A percentile compares a stretch with the other conserved stretches of the same genome.
Evolutionary conservation across 1,140 invertebrate species (phyloP).

Genomic region (Ctenoplectra terminalis): DNA sequence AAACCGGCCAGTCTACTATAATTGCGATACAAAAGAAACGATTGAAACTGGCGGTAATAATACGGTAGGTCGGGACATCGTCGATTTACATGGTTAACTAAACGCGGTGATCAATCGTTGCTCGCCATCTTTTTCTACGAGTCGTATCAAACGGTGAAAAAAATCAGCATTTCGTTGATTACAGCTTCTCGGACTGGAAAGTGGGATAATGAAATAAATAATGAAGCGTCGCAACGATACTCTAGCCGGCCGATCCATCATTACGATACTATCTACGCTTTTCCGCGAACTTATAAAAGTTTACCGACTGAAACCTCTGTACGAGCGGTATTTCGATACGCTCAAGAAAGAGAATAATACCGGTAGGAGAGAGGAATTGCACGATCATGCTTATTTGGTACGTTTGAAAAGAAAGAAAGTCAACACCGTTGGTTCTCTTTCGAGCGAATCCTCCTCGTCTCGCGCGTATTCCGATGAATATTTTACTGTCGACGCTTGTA

Average conservation of each 20-base stretch:
- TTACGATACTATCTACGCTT: background rate
- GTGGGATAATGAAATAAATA: background rate
- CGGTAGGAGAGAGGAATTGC: background rate
- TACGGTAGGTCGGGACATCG: slow-evolving; percentile 2
- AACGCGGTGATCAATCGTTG: slow-evolving; percentile 2
- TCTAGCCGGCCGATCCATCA: background rate
- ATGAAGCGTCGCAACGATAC: too few relatives aligned
- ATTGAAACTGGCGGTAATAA: slow-evolving; percentile 11
- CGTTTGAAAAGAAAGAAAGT: too few relatives aligned
- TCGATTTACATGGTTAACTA: slow-evolving; percentile 8
- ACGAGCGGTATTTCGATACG: too few relatives aligned
- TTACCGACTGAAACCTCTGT: too few relatives aligned
- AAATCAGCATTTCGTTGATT: background rate
- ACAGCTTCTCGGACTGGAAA: background rate
- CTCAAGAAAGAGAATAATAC: background rate
- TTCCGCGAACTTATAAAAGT: background rate
- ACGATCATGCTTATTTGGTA: background rate
- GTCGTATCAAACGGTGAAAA: background rate
- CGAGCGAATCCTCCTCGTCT: background rate
- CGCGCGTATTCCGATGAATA: too few relatives aligned
- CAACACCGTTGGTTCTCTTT: too few relatives aligned
- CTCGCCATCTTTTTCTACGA: too few relatives aligned
- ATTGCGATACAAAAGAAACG: slow-evolving; percentile 9
- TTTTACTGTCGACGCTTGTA: slow-evolving; percentile 17
- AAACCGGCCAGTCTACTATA: background rate